Percentiles rank a stretch among this genome's conserved stretches.
These are phyloP conservation scores for Lamellibrachia columna DNA, from an alignment of 2,888 invertebrate species.

Conservation along the genomic window DNA sequence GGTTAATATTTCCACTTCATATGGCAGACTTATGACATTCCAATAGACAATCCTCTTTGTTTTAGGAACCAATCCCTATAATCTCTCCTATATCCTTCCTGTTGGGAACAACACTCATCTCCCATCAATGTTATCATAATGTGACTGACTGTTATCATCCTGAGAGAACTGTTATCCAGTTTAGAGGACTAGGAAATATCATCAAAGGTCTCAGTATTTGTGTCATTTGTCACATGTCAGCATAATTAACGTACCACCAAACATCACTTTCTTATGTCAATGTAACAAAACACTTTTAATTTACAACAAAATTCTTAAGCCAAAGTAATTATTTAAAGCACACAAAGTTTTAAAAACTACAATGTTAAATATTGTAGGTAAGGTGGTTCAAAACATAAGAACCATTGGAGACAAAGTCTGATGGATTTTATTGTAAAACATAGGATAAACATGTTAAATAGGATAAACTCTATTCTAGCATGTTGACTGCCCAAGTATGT, in stretches of 20 bases:
- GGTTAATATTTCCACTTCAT: constrained; percentile 1
- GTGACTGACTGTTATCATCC: neutral
- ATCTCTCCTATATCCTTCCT: neutral
- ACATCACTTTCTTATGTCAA: neutral
- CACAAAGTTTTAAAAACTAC: neutral
- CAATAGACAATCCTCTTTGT: neutral
- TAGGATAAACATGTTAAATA: no score
- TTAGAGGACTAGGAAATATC: no score
- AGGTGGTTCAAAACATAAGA: neutral
- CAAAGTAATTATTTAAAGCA: neutral
- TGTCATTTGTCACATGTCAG: neutral
- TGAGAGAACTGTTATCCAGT: neutral
- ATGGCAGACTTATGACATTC: neutral
- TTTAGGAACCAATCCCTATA: neutral
- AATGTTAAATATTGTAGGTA: neutral
- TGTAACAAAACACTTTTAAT: neutral
- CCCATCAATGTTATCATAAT: neutral
- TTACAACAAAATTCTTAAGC: neutral
- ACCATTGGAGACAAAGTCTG: no score
- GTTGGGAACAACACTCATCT: neutral
- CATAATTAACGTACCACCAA: neutral
- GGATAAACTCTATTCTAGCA: no score
- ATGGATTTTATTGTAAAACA: no score
- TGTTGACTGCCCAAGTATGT: no score
- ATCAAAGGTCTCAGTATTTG: neutral